These are phyloP conservation scores for Psilopogon haemacephalus DNA, from an alignment of 2,113 vertebrate species.

Conservation along the genomic window DNA sequence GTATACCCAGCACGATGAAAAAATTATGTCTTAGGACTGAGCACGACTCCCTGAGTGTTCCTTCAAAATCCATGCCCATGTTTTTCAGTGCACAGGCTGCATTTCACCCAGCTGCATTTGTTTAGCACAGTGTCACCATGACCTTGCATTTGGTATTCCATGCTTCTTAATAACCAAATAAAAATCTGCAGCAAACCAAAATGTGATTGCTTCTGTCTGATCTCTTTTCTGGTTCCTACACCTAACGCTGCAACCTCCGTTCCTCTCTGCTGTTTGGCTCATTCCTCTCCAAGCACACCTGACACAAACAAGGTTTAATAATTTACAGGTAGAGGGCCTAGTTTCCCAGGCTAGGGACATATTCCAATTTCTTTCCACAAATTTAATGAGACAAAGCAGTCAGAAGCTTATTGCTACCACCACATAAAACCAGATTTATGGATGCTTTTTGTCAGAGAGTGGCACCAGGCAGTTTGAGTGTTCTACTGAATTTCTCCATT, in stretches of 20 bases:
- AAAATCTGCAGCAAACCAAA: not conserved
- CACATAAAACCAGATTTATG: slow-evolving; percentile 60
- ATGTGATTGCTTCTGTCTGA: not conserved
- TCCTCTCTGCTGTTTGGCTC: not conserved
- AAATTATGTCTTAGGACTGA: not conserved
- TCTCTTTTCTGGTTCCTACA: not conserved
- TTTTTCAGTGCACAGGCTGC: not conserved
- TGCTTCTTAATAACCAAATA: not conserved
- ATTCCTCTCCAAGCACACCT: slow-evolving; percentile 25
- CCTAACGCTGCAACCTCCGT: not conserved
- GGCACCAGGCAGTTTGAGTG: not conserved
- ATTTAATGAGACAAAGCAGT: slow-evolving; percentile 53
- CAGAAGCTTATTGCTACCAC: slow-evolving; percentile 23
- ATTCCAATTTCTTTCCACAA: slow-evolving; percentile 49
- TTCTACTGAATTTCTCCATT: slow-evolving; percentile 23
- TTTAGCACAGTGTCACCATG: not conserved
- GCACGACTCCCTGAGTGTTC: not conserved
- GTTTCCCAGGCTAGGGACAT: slow-evolving; percentile 33
- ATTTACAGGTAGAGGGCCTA: slow-evolving; percentile 30
- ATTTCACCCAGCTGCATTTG: not conserved
- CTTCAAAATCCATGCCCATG: not conserved
- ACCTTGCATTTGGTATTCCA: not conserved
- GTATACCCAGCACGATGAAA: not conserved
- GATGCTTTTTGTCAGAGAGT: slow-evolving; percentile 28
- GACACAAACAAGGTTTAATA: slow-evolving; percentile 48